These are phyloP conservation scores for Apodemus agrarius DNA, from an alignment of 2,797 vertebrate species.

Conservation along the genomic window DNA sequence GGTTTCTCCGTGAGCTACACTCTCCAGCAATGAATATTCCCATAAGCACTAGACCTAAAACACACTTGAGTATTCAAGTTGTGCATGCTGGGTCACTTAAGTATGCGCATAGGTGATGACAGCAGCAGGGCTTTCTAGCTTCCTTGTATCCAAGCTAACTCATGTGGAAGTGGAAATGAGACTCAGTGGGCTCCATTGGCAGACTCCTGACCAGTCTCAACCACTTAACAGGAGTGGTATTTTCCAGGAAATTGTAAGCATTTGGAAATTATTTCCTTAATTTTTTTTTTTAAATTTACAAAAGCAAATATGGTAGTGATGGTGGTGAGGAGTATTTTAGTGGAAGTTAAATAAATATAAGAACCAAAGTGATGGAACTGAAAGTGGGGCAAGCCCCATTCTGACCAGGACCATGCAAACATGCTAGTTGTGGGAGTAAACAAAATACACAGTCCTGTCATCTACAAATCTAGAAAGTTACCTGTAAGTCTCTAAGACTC, in stretches of 20 bases:
- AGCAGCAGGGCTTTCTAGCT: neutral
- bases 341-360: neutral
- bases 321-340: neutral
- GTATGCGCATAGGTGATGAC: neutral
- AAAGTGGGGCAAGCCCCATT: neutral
- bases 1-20: neutral
- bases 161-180: neutral
- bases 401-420: neutral
- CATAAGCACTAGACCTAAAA: neutral
- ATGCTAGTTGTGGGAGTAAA: neutral
- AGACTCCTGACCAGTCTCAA: neutral
- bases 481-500: neutral
- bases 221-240: neutral
- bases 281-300: neutral
- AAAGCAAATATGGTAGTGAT: neutral
- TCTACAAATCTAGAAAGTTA: neutral
- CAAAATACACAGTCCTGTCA: neutral
- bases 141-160: neutral
- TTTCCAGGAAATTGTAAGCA: neutral
- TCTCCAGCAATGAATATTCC: neutral
- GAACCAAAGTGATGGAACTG: neutral
- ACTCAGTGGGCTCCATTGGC: neutral
- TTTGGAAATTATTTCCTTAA: conserved; percentile 19
- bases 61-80: neutral
- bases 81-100: neutral